A percentile compares a stretch with the other conserved stretches of the same genome.
Conservation (phyloP, 1,140 invertebrate genomes). For the Drosophila nasuta region DNA sequence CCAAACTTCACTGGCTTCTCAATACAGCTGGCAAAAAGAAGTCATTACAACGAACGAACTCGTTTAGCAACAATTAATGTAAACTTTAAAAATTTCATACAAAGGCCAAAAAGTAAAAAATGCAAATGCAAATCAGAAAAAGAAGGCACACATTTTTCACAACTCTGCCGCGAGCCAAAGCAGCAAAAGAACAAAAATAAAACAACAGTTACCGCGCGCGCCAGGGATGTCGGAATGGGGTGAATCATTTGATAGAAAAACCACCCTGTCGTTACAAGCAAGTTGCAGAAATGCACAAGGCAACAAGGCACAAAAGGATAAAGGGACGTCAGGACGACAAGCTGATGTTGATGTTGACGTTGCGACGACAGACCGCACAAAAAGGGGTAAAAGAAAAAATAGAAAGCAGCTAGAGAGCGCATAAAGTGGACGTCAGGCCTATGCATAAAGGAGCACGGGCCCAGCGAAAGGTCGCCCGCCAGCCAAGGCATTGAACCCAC, state of each 20-base stretch:
- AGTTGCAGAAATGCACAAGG: conserved; percentile 47
- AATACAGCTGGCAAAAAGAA: conserved; percentile 32
- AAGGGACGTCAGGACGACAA: conserved; percentile 27
- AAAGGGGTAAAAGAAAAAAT: conserved; percentile 47
- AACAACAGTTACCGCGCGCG: not conserved
- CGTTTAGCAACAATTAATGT: conserved; percentile 70
- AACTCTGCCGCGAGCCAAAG: conserved; percentile 32
- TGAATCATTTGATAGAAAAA: conserved; percentile 70
- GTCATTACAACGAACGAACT: conserved; percentile 22
- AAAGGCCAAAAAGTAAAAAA: not conserved
- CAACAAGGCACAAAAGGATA: conserved; percentile 53
- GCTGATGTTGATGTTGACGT: conserved; percentile 67
- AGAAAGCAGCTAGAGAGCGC: conserved; percentile 31
- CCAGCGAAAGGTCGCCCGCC: conserved; percentile 40
- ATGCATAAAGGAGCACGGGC: conserved; percentile 12
- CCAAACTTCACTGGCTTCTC: conserved; percentile 53
- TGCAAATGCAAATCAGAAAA: conserved; percentile 61
- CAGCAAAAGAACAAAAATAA: conserved; percentile 46
- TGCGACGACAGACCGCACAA: conserved; percentile 53
- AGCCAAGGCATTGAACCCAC: conserved; percentile 48
- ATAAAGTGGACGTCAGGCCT: conserved; percentile 26
- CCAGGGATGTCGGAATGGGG: not conserved
- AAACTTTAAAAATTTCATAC: conserved; percentile 40
- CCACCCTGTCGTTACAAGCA: conserved; percentile 52
- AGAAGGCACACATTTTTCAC: conserved; percentile 31